Percentiles rank a stretch among this genome's conserved stretches.
Conservation (phyloP, 2,113 vertebrate genomes). For the Zonotrichia leucophrys region DNA sequence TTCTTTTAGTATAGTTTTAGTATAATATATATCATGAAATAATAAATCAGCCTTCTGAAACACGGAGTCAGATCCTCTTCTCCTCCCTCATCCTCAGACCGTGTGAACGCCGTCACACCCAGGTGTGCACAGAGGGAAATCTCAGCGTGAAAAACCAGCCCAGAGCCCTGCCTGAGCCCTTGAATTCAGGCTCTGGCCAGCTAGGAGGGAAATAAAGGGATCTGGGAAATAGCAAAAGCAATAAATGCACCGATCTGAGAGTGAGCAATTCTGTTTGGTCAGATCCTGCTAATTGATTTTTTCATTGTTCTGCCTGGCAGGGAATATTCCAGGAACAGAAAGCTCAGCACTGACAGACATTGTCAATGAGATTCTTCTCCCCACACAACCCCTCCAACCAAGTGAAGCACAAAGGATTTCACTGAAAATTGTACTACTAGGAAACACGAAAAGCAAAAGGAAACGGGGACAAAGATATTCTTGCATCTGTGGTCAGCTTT, state of each 20-base stretch:
- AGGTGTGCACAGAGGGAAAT: background rate
- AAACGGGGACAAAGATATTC: background rate
- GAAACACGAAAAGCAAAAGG: background rate
- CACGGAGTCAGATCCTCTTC: no score
- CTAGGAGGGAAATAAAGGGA: background rate
- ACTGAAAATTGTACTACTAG: accelerated
- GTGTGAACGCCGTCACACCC: background rate
- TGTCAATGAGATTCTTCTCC: background rate
- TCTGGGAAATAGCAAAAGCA: background rate
- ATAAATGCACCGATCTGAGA: background rate
- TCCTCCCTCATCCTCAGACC: no score
- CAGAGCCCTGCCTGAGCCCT: background rate
- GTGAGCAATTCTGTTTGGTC: background rate
- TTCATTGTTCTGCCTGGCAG: background rate
- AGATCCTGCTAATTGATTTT: background rate
- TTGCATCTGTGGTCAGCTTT: background rate
- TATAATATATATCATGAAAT: no score
- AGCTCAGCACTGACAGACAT: background rate
- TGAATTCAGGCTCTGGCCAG: background rate
- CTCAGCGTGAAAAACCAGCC: background rate
- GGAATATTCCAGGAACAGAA: background rate
- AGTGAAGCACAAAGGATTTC: no score
- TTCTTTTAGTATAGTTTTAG: no score
- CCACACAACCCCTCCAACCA: background rate
- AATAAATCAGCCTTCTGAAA: no score